Conservation (phyloP, 2,888 invertebrate species). For the Holacanthella duospinosa region DNA sequence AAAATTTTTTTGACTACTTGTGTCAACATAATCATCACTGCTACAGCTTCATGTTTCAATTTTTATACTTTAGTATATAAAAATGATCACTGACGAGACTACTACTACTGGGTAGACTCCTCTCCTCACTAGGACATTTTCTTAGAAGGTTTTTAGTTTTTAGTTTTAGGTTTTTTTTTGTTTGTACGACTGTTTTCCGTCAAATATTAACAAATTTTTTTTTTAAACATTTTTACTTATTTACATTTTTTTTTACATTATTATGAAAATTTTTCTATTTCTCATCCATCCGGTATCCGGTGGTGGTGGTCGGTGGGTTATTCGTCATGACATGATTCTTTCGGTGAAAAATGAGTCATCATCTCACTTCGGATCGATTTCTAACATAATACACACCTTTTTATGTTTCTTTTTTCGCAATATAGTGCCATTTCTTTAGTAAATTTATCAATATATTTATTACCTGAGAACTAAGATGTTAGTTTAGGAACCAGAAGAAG, state of each 20-base stretch:
- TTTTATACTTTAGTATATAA: too few species aligned
- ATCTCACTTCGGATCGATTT: conserved; percentile 1
- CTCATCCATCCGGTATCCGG: background rate
- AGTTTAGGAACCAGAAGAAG: too few species aligned
- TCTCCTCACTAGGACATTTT: too few species aligned
- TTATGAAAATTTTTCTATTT: background rate
- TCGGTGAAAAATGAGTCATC: conserved; percentile 1
- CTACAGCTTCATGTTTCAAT: too few species aligned
- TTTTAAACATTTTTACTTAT: background rate
- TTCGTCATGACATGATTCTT: background rate
- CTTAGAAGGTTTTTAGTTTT: background rate
- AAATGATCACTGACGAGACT: too few species aligned
- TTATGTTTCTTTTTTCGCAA: background rate
- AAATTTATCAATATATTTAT: background rate
- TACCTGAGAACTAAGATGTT: too few species aligned
- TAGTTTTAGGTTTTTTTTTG: background rate
- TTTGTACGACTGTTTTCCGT: background rate
- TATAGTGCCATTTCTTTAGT: background rate
- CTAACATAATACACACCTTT: background rate
- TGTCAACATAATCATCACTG: too few species aligned
- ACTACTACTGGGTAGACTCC: too few species aligned
- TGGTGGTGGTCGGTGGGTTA: too few species aligned
- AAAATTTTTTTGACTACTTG: too few species aligned
- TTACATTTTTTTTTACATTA: background rate
- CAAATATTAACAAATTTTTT: background rate